Conservation (phyloP, 2,888 invertebrate species). For the Sphinx pinastri region DNA sequence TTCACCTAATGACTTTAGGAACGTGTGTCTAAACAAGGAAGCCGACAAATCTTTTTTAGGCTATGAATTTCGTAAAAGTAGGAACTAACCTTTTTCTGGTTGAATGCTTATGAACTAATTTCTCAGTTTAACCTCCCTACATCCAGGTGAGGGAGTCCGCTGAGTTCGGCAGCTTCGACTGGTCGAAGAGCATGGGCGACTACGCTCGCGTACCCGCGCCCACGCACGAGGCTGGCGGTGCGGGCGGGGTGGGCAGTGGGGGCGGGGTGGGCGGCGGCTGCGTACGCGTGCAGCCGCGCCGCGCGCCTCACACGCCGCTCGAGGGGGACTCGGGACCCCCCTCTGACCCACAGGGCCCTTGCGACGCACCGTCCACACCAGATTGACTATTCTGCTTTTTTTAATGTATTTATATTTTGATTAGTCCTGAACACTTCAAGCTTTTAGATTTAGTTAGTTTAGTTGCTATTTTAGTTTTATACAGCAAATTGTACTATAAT, state of each 20-base stretch:
- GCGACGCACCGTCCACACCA: slow-evolving; percentile 20
- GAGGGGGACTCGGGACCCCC: slow-evolving; percentile 35
- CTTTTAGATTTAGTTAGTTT: background rate
- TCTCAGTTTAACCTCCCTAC: slow-evolving; percentile 18
- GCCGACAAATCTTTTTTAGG: too few species aligned
- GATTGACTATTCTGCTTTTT: slow-evolving; percentile 27
- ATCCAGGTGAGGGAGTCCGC: background rate
- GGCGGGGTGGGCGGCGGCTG: slow-evolving; percentile 32
- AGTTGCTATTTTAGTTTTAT: background rate
- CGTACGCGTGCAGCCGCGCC: slow-evolving; percentile 55
- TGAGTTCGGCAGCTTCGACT: background rate
- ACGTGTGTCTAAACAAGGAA: background rate
- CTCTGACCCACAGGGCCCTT: slow-evolving; percentile 40
- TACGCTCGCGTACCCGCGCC: slow-evolving; percentile 34
- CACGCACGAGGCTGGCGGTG: slow-evolving; percentile 50
- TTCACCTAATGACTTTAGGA: too few species aligned
- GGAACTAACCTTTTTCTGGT: too few species aligned
- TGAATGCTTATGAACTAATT: too few species aligned
- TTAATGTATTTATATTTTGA: slow-evolving; percentile 2
- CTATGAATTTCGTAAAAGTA: too few species aligned
- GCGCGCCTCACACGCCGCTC: slow-evolving; percentile 33
- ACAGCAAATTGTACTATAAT: background rate
- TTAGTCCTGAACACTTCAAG: background rate
- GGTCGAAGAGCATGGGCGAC: slow-evolving; percentile 40
- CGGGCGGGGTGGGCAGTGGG: slow-evolving; percentile 22